phyloP scores from a whole-genome alignment of 1,140 invertebrate species.

The Diorhabda elongata region DNA sequence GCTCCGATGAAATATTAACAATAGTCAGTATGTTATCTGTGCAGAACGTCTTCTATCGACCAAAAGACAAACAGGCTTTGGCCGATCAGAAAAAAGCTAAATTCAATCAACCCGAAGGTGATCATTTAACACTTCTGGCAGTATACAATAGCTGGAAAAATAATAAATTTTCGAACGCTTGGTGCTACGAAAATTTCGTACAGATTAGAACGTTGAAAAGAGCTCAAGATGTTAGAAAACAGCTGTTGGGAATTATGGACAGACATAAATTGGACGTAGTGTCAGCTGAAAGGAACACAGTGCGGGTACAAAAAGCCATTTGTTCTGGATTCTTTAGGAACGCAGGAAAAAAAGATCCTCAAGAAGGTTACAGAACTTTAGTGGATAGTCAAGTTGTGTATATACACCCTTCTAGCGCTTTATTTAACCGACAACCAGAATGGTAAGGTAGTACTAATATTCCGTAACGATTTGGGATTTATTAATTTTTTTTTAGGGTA shows the following conservation, averaged over 20 bases:
- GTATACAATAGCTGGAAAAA: constrained; percentile 99
- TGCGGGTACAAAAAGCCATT: constrained; percentile 95
- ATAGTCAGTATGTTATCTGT: constrained; percentile 99
- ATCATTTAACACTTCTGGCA: constrained; percentile 95
- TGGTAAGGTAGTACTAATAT: constrained; percentile 61
- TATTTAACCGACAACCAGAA: constrained; percentile 98
- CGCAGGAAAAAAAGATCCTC: constrained; percentile 98
- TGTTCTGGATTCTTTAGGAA: constrained; percentile 99
- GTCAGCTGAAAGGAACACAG: constrained; percentile 92
- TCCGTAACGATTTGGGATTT: not conserved
- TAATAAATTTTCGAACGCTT: constrained; percentile 97
- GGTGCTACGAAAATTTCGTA: constrained; percentile 99
- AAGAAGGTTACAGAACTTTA: constrained; percentile 96
- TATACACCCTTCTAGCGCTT: constrained; percentile 96
- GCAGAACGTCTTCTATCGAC: constrained; percentile 97
- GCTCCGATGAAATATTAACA: constrained; percentile 97
- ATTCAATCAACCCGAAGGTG: constrained; percentile 98
- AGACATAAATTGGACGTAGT: constrained; percentile 97
- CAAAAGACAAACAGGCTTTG: constrained; percentile 94
- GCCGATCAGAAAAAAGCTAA: constrained; percentile 99
- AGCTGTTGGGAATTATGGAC: constrained; percentile 97
- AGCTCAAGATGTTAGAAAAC: constrained; percentile 97
- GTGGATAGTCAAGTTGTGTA: constrained; percentile 98
- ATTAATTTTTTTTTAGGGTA: constrained; percentile 63
- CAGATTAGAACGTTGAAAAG: constrained; percentile 95